phyloP scores from a whole-genome alignment of 2,797 vertebrate genomes.

The Furcifer pardalis region DNA sequence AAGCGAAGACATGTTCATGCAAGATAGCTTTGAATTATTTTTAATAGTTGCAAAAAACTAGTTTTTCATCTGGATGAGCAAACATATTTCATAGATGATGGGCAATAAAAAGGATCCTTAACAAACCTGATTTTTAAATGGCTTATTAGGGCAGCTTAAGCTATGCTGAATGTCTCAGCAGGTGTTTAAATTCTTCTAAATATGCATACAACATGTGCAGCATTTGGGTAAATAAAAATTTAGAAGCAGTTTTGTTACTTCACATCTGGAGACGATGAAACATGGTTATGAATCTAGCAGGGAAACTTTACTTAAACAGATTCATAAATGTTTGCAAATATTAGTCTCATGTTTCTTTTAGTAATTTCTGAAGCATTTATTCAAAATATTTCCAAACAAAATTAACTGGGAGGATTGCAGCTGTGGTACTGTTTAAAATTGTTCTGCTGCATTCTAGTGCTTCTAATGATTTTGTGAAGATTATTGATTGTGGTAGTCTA shows the following conservation, averaged over 20 bases:
- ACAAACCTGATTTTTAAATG: constrained; percentile 35
- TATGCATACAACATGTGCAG: constrained; percentile 17
- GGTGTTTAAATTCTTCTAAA: constrained; percentile 29
- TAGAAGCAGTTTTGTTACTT: constrained; percentile 29
- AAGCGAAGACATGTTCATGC: constrained; percentile 26
- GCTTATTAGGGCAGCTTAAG: neutral
- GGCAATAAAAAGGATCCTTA: constrained; percentile 32
- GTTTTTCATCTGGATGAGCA: constrained; percentile 24
- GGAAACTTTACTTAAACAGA: neutral
- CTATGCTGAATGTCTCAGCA: constrained; percentile 12
- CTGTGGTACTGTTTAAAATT: constrained; percentile 57
- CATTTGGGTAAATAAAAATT: constrained; percentile 9
- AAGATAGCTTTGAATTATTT: constrained; percentile 30
- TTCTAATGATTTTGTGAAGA: constrained; percentile 65
- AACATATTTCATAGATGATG: constrained; percentile 26
- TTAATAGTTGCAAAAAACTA: constrained; percentile 24
- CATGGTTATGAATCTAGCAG: constrained; percentile 16
- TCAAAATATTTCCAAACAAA: constrained; percentile 70
- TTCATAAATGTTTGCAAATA: constrained; percentile 13
- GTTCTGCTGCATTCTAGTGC: constrained; percentile 47
- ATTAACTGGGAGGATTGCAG: constrained; percentile 53
- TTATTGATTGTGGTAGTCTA: constrained; percentile 64
- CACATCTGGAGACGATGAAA: constrained; percentile 21
- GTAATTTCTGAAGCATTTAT: constrained; percentile 71
- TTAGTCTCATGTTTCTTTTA: constrained; percentile 54